A percentile compares a stretch with the other conserved stretches of the same genome.
These are phyloP conservation scores for Scotopteryx bipunctaria DNA, from an alignment of 2,888 invertebrate genomes.

Conservation along the genomic window DNA sequence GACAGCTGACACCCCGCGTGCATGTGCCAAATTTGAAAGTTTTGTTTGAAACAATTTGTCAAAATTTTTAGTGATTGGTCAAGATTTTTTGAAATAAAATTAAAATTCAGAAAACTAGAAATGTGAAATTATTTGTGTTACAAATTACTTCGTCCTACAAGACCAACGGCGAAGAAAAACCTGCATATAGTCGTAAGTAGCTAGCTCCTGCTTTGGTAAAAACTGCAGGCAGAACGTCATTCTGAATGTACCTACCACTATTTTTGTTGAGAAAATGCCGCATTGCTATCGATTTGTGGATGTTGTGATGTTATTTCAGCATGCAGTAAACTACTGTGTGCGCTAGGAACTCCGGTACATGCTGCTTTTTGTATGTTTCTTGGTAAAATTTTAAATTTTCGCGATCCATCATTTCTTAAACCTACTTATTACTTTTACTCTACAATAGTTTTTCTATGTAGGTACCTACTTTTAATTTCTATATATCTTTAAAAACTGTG, in stretches of 20 bases:
- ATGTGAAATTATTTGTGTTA: slow-evolving; percentile 69
- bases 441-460: background rate
- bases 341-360: slow-evolving; percentile 37
- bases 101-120: slow-evolving; percentile 55
- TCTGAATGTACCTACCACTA: slow-evolving; percentile 8
- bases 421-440: background rate
- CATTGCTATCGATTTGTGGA: slow-evolving; percentile 70
- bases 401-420: no score
- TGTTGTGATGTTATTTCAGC: slow-evolving; percentile 41
- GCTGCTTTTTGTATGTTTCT: slow-evolving; percentile 13
- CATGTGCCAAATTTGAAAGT: slow-evolving; percentile 70
- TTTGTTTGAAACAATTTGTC: slow-evolving; percentile 64
- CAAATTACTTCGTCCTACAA: slow-evolving; percentile 47
- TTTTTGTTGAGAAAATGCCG: slow-evolving; percentile 53
- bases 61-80: slow-evolving; percentile 63
- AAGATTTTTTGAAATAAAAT: slow-evolving; percentile 44
- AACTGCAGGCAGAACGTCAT: slow-evolving; percentile 31
- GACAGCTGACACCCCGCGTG: slow-evolving; percentile 49
- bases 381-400: background rate
- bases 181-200: slow-evolving; percentile 66
- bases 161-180: slow-evolving; percentile 54
- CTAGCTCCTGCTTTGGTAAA: slow-evolving; percentile 44
- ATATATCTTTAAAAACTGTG: background rate
- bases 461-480: background rate
- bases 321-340: slow-evolving; percentile 47